Evolutionary conservation across 1,140 invertebrate genomes (phyloP).

Genomic region (Papilio machaon): DNA sequence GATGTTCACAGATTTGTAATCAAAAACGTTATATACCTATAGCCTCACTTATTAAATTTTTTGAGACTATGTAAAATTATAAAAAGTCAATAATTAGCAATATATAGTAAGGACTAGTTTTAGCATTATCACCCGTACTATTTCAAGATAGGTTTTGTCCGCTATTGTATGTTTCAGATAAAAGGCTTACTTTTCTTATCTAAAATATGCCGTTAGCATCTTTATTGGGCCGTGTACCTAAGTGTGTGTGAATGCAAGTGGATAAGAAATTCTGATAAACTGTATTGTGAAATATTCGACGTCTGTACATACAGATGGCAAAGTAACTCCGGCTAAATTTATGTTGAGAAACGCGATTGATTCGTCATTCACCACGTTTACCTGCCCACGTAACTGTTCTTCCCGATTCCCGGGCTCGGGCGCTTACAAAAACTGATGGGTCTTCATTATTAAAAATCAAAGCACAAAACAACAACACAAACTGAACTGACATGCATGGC

Average conservation of each 20-base stretch:
- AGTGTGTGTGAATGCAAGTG: background rate
- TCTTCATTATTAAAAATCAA: conserved; percentile 76
- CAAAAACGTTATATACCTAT: background rate
- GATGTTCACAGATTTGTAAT: background rate
- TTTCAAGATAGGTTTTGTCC: background rate
- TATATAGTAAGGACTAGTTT: background rate
- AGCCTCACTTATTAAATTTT: background rate
- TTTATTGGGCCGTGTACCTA: background rate
- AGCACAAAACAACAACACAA: conserved; percentile 76
- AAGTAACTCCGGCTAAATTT: background rate
- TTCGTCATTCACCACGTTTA: conserved; percentile 60
- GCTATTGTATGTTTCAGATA: conserved; percentile 2
- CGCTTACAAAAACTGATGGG: conserved; percentile 75
- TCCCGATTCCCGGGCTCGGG: conserved; percentile 63
- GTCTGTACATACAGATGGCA: background rate
- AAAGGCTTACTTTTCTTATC: background rate
- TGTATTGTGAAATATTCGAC: conserved; percentile 3
- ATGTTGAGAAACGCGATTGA: conserved; percentile 38
- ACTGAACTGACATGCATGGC: conserved; percentile 62
- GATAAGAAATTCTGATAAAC: conserved; percentile 48
- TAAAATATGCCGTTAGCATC: conserved; percentile 6
- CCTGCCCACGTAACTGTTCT: conserved; percentile 79
- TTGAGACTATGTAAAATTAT: background rate
- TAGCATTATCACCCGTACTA: background rate
- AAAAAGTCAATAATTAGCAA: background rate